Percentiles rank a stretch among this genome's conserved stretches.
These are phyloP conservation scores for Vulpes lagopus DNA, from an alignment of 2,113 vertebrate genomes.

Conservation along the genomic window DNA sequence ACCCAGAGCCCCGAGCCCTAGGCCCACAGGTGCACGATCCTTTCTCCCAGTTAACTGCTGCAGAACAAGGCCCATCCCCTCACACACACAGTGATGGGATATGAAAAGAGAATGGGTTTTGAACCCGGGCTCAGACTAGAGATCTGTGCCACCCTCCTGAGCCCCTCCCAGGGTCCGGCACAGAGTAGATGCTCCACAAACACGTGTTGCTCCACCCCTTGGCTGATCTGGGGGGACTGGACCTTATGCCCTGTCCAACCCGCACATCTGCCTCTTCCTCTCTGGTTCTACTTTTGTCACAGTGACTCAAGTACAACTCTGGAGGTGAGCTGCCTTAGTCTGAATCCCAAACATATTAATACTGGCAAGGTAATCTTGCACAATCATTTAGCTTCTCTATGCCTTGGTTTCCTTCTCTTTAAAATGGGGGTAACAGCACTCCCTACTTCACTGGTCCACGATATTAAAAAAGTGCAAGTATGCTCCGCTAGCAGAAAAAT, in stretches of 20 bases:
- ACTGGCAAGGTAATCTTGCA: not conserved
- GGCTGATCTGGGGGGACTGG: not conserved
- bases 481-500: not conserved
- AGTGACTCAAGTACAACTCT: not conserved
- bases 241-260: not conserved
- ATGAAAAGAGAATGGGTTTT: not conserved
- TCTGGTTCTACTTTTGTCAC: not conserved
- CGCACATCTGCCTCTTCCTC: not conserved
- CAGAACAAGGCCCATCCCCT: not conserved
- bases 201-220: not conserved
- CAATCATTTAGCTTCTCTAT: not conserved
- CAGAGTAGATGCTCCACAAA: not conserved
- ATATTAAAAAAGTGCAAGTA: not conserved
- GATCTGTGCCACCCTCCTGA: not conserved
- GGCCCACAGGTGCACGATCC: too few relatives aligned
- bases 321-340: not conserved
- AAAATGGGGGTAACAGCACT: not conserved
- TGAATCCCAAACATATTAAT: not conserved
- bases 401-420: not conserved
- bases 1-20: not conserved
- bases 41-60: not conserved
- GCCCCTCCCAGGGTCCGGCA: not conserved
- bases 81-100: not conserved
- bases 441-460: not conserved
- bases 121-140: too few relatives aligned